These are phyloP conservation scores for Polylopha cassiicola DNA, from an alignment of 2,888 invertebrate genomes.

Conservation along the genomic window DNA sequence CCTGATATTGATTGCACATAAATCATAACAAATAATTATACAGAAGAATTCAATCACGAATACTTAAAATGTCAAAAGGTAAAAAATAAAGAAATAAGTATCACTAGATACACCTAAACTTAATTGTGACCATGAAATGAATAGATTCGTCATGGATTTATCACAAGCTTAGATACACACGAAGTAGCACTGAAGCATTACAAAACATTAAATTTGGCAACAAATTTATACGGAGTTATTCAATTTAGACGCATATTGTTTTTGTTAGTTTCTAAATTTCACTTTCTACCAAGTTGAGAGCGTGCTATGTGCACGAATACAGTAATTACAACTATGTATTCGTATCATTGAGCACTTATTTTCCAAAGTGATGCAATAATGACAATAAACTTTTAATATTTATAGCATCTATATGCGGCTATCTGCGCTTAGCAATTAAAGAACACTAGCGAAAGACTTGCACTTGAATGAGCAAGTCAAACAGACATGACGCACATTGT, in stretches of 20 bases:
- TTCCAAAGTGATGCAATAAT: slow-evolving; percentile 5
- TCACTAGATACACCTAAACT: slow-evolving; percentile 22
- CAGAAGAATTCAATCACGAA: slow-evolving; percentile 27
- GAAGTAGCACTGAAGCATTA: slow-evolving; percentile 23
- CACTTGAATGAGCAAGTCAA: slow-evolving; percentile 15
- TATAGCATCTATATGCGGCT: slow-evolving; percentile 19
- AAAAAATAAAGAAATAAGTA: slow-evolving; percentile 14
- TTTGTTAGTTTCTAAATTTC: slow-evolving; percentile 8
- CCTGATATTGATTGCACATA: slow-evolving; percentile 41
- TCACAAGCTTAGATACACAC: slow-evolving; percentile 29
- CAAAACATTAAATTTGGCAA: slow-evolving; percentile 16
- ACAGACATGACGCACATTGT: slow-evolving; percentile 16
- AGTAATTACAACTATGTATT: slow-evolving; percentile 8
- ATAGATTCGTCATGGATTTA: slow-evolving; percentile 35
- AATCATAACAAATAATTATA: slow-evolving; percentile 29
- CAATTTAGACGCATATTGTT: slow-evolving; percentile 32
- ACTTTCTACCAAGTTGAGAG: slow-evolving; percentile 3
- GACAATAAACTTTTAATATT: slow-evolving; percentile 7
- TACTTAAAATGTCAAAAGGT: slow-evolving; percentile 14
- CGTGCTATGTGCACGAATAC: slow-evolving; percentile 10
- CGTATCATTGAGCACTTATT: slow-evolving; percentile 17
- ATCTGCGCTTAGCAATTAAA: slow-evolving; percentile 12
- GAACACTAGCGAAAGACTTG: slow-evolving; percentile 6
- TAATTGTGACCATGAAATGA: slow-evolving; percentile 35
- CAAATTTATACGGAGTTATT: slow-evolving; percentile 34